Base-by-base conservation (phyloP, 2,888 invertebrate genomes). In the Acrobasis repandana region DNA sequence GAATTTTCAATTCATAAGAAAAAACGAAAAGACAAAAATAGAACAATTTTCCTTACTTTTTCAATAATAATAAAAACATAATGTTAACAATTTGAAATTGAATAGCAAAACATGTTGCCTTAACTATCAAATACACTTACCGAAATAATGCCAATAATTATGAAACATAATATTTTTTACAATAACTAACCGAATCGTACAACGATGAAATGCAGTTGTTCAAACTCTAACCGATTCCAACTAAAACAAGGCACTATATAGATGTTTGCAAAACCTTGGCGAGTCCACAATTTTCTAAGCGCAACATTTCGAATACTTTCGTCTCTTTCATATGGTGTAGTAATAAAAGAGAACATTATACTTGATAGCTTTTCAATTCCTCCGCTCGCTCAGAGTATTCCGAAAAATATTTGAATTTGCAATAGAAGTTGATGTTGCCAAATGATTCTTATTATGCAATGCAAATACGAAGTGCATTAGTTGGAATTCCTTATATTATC, bases 1-100 rank as follows among this genome's bases (percentile, higher is more conserved):
- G 93, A 93, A 93, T 93, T 93, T 92, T 83, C 71, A 92, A 93
- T 93, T 93, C 93, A 92, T 84, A 86, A 84, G 83, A 83, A 76
- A 77, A 79, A 89, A 83, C 76, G 75, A 83, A 85, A 82, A 69
- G 81, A 86, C 81, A 86, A 88, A 86, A 88, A 86, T 86, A 87
- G 83, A 88, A 86, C 83, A 84, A 82, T 71, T 76, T 72, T 78
- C 68, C 71, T 70, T 79, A 51, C 28, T 64, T 60, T 65, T 61
- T 73, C 73, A 74, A 72, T 74, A 73, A 77, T 78, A 76, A 78
- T 81, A 76, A 72, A 51, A 82, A 83, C 79, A 74, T 77, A 78
- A 77, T 79, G 75, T 80, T 80, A 84, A 84, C 83, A 82, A 79
- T 82, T 81, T 75, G 73, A 43, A 74, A 76, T 75, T 71, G 75